phyloP scores from a whole-genome alignment of 2,113 vertebrate genomes.

The Asarcornis scutulata region DNA sequence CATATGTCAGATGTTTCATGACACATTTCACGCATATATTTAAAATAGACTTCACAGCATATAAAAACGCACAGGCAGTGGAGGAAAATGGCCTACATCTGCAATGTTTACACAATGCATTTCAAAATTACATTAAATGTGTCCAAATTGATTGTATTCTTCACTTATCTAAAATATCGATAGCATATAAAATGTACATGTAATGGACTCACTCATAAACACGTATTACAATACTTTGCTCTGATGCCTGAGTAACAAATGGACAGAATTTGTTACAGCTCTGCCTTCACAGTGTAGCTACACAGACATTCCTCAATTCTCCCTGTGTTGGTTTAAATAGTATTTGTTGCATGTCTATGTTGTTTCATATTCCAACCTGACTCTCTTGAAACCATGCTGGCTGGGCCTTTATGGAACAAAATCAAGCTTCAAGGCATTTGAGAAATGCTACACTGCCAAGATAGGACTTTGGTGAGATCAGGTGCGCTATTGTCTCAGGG shows the following conservation, averaged over 20 bases:
- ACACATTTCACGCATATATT: slow-evolving; percentile 40
- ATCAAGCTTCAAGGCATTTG: neutral
- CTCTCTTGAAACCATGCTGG: neutral
- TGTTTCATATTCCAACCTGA: neutral
- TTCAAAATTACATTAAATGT: neutral
- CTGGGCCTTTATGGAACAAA: neutral
- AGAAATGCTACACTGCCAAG: neutral
- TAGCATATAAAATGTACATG: neutral
- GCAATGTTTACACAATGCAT: neutral
- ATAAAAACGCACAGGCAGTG: neutral
- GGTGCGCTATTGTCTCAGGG: neutral
- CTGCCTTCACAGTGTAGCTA: neutral
- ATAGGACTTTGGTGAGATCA: neutral
- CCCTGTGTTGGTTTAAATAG: neutral
- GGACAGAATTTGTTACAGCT: neutral
- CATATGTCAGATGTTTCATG: slow-evolving; percentile 47
- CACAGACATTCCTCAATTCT: neutral
- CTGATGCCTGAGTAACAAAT: neutral
- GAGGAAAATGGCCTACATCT: neutral
- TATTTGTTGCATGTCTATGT: neutral
- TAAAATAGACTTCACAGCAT: neutral
- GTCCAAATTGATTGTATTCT: neutral
- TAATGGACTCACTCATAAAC: neutral
- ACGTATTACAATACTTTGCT: neutral
- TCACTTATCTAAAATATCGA: neutral